These are phyloP conservation scores for Callyntrura guangdongensis DNA, from an alignment of 2,888 invertebrate species.

Conservation along the genomic window DNA sequence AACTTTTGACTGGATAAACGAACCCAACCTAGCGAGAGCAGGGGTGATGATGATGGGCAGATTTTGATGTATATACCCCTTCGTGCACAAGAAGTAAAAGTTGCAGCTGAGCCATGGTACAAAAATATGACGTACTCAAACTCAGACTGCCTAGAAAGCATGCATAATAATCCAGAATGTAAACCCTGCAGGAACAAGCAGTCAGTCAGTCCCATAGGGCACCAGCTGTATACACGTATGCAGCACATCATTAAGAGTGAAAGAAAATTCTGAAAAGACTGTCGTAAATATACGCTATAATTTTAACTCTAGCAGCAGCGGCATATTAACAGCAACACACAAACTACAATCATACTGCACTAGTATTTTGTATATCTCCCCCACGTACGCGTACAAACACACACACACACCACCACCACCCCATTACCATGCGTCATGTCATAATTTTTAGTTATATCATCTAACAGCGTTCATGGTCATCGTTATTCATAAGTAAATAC, in stretches of 20 bases:
- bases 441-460: conserved; percentile 42
- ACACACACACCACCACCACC: neutral
- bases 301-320: conserved; percentile 1
- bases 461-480: conserved; percentile 55
- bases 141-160: neutral
- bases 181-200: neutral
- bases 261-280: conserved; percentile 32
- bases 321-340: neutral
- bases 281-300: conserved; percentile 32
- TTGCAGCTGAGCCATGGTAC: conserved; percentile 23
- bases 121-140: neutral
- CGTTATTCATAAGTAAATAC: conserved; percentile 23
- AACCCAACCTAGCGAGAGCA: conserved; percentile 47
- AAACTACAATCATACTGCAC: neutral
- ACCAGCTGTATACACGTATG: conserved; percentile 26
- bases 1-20: conserved; percentile 69
- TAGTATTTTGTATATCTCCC: neutral
- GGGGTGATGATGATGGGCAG: conserved; percentile 37
- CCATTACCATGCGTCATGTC: neutral
- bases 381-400: neutral
- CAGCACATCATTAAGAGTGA: conserved; percentile 35
- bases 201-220: conserved; percentile 1
- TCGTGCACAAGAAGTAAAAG: neutral
- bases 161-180: conserved; percentile 18
- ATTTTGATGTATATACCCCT: neutral